These are phyloP conservation scores for Ochropacha duplaris DNA, from an alignment of 2,888 invertebrate species.

Conservation along the genomic window DNA sequence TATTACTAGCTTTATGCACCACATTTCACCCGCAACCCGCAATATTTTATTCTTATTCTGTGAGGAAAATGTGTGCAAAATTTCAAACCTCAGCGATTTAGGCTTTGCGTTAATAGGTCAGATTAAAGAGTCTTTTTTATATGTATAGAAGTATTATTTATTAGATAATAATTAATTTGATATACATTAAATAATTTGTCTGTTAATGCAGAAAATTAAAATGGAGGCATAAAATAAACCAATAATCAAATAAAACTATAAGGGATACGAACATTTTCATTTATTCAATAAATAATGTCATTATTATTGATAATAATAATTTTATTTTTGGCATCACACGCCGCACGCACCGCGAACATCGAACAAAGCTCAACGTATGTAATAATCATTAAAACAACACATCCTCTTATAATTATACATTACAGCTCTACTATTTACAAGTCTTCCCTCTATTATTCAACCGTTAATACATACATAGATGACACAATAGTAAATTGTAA, in stretches of 20 bases:
- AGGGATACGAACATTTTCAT: conserved; percentile 64
- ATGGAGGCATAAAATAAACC: not conserved
- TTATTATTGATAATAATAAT: conserved; percentile 52
- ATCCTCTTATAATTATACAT: conserved; percentile 14
- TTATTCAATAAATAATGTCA: conserved; percentile 72
- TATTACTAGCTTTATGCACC: no score
- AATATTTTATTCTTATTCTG: no score
- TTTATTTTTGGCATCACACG: conserved; percentile 60
- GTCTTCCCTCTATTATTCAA: conserved; percentile 17
- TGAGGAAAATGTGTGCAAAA: no score
- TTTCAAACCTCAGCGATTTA: no score
- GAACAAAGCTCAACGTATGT: conserved; percentile 68
- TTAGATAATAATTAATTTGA: no score
- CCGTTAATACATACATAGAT: not conserved
- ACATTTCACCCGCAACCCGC: no score
- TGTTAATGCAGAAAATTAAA: not conserved
- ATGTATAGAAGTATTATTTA: no score
- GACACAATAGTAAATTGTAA: no score
- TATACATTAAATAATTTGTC: no score
- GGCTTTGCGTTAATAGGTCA: no score
- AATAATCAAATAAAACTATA: conserved; percentile 31
- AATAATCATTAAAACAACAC: conserved; percentile 41
- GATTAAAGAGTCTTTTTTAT: no score
- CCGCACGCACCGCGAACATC: conserved; percentile 60
- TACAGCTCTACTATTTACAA: conserved; percentile 41